A percentile compares a stretch with the other conserved stretches of the same genome.
phyloP scores from a whole-genome alignment of 2,888 invertebrate species.

The Trichopoda pennipes region DNA sequence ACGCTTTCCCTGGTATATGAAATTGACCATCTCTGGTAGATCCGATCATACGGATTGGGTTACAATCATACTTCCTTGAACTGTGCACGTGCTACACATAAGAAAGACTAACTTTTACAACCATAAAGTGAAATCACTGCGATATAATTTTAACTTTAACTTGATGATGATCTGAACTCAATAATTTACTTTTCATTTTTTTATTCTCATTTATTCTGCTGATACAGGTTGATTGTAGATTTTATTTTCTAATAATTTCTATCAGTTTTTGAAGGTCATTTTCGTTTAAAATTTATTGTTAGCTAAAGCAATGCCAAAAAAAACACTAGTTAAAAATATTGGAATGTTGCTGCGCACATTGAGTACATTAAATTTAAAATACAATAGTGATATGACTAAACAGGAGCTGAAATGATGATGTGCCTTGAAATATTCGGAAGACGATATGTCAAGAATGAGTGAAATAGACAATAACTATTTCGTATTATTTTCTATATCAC shows the following conservation, averaged over 20 bases:
- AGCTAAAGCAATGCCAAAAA: constrained; percentile 19
- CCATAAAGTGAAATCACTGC: constrained; percentile 25
- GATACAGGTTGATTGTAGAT: background rate
- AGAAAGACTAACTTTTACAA: background rate
- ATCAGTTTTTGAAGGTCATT: constrained; percentile 54
- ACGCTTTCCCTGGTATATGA: too few species aligned
- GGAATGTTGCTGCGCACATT: constrained; percentile 46
- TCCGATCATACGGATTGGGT: too few species aligned
- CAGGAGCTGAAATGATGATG: background rate
- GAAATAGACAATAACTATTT: too few species aligned
- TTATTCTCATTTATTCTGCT: constrained; percentile 6
- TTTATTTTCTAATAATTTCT: constrained; percentile 8
- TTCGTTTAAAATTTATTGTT: constrained; percentile 54
- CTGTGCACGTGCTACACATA: background rate
- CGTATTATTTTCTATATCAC: too few species aligned
- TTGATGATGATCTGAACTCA: constrained; percentile 15
- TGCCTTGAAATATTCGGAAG: too few species aligned
- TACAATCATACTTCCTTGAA: too few species aligned
- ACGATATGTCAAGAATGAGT: too few species aligned
- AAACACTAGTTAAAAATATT: constrained; percentile 65
- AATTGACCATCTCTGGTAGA: too few species aligned
- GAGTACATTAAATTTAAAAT: background rate
- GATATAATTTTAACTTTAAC: constrained; percentile 11
- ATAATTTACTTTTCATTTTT: background rate
- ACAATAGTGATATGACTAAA: background rate